Evolutionary conservation across 2,113 vertebrate species (phyloP).

Genomic region (Triplophysa siluroides): DNA sequence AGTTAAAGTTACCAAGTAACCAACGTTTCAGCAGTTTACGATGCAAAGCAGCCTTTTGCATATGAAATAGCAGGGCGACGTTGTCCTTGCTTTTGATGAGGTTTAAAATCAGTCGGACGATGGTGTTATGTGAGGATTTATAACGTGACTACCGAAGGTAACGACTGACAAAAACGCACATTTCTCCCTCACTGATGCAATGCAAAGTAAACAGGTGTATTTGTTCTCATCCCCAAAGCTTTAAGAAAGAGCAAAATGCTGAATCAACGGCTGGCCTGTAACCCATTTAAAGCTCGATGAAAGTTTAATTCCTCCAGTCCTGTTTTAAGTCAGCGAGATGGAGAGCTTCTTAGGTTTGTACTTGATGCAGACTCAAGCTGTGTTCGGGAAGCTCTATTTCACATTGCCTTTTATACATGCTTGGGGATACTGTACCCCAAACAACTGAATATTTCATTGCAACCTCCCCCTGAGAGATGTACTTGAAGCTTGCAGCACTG

Average conservation of each 20-base stretch:
- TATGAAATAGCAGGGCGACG: background rate
- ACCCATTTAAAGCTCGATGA: conserved; percentile 82
- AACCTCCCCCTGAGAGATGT: conserved; percentile 75
- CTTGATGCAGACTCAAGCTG: conserved; percentile 69
- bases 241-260: conserved; percentile 81
- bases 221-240: conserved; percentile 84
- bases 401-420: conserved; percentile 75
- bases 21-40: conserved; percentile 17
- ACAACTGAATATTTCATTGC: conserved; percentile 80
- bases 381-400: conserved; percentile 69
- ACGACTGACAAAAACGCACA: background rate
- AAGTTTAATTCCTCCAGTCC: conserved; percentile 86
- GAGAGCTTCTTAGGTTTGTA: conserved; percentile 56
- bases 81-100: conserved; percentile 1
- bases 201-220: conserved; percentile 83
- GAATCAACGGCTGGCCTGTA: conserved; percentile 86
- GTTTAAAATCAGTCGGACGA: background rate
- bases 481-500: conserved; percentile 49
- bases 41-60: conserved; percentile 24
- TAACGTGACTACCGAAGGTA: conserved; percentile 1
- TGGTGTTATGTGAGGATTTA: conserved; percentile 9
- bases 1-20: conserved; percentile 24
- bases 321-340: conserved; percentile 45
- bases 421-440: conserved; percentile 74
- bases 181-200: conserved; percentile 52